phyloP scores from a whole-genome alignment of 2,888 invertebrate genomes.

The Eurytoma adleriae region DNA sequence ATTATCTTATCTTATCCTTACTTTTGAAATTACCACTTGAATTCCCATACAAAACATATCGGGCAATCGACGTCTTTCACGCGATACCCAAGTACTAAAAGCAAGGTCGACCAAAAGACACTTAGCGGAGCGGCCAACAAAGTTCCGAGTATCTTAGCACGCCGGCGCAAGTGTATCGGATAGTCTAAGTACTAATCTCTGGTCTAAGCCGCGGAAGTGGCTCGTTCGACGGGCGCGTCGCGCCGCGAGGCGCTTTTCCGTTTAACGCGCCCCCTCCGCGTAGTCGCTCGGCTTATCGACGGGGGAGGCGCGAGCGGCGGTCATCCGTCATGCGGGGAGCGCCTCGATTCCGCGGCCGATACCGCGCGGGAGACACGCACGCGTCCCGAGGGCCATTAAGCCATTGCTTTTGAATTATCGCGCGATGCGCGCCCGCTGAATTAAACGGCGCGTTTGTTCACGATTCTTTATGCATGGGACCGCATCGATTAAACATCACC shows the following conservation, averaged over 20 bases:
- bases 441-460: conserved; percentile 43
- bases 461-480: conserved; percentile 35
- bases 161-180: no score
- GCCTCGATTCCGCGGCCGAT: conserved; percentile 12
- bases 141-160: no score
- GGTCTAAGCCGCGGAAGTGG: conserved; percentile 35
- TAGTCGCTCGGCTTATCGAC: conserved; percentile 40
- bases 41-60: no score
- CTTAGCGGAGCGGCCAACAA: no score
- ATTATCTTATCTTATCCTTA: no score
- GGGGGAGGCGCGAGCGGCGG: background rate
- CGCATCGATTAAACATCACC: conserved; percentile 23
- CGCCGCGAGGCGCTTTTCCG: conserved; percentile 50
- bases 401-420: conserved; percentile 56
- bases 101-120: no score
- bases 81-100: no score
- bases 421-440: background rate
- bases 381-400: conserved; percentile 28
- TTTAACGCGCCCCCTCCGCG: conserved; percentile 31
- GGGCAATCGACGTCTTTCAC: no score
- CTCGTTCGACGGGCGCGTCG: conserved; percentile 42
- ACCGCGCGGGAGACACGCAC: conserved; percentile 9
- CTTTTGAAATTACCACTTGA: no score
- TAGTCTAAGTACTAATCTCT: no score
- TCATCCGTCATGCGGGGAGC: conserved; percentile 37